Evolutionary conservation across 2,888 invertebrate genomes (phyloP).

Genomic region (Hybos culiciformis): DNA sequence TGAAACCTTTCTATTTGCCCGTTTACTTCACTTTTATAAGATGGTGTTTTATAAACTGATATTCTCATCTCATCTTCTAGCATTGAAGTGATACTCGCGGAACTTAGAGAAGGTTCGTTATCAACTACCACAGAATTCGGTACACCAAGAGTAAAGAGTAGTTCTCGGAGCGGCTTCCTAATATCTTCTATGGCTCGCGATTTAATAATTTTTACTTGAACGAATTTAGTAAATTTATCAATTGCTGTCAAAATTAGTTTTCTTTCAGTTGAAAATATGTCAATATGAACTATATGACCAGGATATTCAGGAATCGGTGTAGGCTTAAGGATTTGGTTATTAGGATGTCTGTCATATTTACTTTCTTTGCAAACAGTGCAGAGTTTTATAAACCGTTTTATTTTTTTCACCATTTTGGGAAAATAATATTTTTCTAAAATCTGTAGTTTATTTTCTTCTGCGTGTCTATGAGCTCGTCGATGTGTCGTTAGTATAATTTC

Average conservation of each 20-base stretch:
- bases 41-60: conserved; percentile 3
- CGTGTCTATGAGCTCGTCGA: conserved; percentile 5
- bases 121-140: conserved; percentile 12
- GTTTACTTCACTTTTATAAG: conserved; percentile 4
- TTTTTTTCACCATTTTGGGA: conserved; percentile 3
- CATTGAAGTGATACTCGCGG: conserved; percentile 8
- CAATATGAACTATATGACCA: conserved; percentile 7
- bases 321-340: too few species aligned
- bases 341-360: too few species aligned
- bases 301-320: conserved; percentile 9
- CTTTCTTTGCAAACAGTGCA: too few species aligned
- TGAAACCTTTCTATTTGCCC: conserved; percentile 7
- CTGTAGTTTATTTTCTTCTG: conserved; percentile 6
- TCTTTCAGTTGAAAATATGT: conserved; percentile 8
- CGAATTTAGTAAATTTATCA: conserved; percentile 13
- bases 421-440: conserved; percentile 6
- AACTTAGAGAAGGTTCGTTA: conserved; percentile 9
- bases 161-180: conserved; percentile 9
- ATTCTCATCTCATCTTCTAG: conserved; percentile 10
- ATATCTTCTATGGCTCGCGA: conserved; percentile 8
- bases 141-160: conserved; percentile 10
- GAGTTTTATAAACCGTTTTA: conserved; percentile 1
- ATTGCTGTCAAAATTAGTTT: conserved; percentile 9
- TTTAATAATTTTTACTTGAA: conserved; percentile 5
- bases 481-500: conserved; percentile 5